A percentile compares a stretch with the other conserved stretches of the same genome.
Evolutionary conservation across 2,888 invertebrate species (phyloP).

Genomic region (Drosophila tanythrix): DNA sequence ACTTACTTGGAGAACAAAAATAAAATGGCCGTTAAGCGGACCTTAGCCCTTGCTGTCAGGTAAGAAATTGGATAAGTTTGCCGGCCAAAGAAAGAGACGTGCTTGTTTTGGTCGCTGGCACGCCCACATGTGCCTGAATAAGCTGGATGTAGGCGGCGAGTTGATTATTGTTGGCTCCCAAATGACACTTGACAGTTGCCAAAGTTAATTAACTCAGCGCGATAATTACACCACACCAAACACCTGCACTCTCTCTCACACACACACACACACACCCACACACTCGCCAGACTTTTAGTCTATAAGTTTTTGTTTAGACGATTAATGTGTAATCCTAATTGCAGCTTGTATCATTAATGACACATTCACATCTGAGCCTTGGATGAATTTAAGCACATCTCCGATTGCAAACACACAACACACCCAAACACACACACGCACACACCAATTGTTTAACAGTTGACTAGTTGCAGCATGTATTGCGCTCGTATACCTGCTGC

Average conservation of each 20-base stretch:
- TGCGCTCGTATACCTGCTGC: conserved; percentile 64
- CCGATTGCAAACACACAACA: conserved; percentile 32
- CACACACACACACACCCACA: not conserved
- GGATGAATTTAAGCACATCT: conserved; percentile 17
- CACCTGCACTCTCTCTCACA: not conserved
- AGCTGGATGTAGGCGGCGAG: conserved; percentile 1
- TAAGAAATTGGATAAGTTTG: conserved; percentile 46
- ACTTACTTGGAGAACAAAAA: conserved; percentile 29
- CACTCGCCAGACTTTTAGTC: not conserved
- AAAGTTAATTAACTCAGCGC: conserved; percentile 55
- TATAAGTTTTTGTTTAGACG: not conserved
- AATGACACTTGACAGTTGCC: conserved; percentile 46
- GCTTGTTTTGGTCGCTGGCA: conserved; percentile 10
- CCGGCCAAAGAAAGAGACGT: conserved; percentile 1
- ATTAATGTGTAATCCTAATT: conserved; percentile 7
- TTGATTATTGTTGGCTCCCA: conserved; percentile 33
- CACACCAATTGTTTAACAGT: not conserved
- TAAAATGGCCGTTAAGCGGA: conserved; percentile 37
- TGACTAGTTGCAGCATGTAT: conserved; percentile 10
- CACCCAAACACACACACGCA: conserved; percentile 8
- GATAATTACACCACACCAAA: conserved; percentile 42
- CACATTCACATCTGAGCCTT: conserved; percentile 10
- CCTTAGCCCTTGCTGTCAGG: conserved; percentile 15
- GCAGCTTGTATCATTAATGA: conserved; percentile 10
- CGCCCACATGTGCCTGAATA: conserved; percentile 20